A percentile compares a stretch with the other conserved stretches of the same genome.
These are phyloP conservation scores for Phyllostomus hastatus DNA, from an alignment of 2,113 vertebrate species.

Conservation along the genomic window DNA sequence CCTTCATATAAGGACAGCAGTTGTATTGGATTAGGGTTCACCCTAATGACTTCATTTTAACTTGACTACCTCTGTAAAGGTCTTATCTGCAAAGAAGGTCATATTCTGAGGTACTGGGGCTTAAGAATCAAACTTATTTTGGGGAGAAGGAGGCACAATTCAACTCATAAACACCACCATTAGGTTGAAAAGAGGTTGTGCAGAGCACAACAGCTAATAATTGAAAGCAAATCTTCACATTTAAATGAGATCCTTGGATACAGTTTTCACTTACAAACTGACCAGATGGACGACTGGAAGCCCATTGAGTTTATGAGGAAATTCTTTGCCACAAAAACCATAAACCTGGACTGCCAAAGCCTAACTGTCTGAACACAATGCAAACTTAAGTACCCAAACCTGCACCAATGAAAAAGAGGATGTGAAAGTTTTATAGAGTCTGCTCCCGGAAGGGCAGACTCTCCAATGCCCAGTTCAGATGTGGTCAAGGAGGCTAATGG, in stretches of 20 bases:
- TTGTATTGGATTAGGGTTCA: neutral
- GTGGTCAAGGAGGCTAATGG: neutral
- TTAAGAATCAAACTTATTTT: neutral
- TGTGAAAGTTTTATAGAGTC: neutral
- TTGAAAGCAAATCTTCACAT: neutral
- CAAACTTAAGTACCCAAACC: neutral
- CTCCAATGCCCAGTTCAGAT: neutral
- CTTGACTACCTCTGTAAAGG: neutral
- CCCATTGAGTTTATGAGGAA: neutral
- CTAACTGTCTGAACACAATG: neutral
- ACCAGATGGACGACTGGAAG: neutral
- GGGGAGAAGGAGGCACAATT: neutral
- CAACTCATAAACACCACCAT: neutral
- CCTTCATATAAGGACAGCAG: neutral
- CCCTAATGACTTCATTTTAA: neutral
- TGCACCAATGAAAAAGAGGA: neutral
- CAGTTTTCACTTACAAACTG: neutral
- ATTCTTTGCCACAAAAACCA: neutral
- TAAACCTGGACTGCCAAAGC: neutral
- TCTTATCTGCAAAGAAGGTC: neutral
- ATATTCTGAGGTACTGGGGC: neutral
- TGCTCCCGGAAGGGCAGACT: neutral
- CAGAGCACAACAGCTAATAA: neutral
- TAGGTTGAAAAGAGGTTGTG: neutral
- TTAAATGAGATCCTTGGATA: neutral